phyloP scores from a whole-genome alignment of 1,140 invertebrate genomes.

The Colletes latitarsis region DNA sequence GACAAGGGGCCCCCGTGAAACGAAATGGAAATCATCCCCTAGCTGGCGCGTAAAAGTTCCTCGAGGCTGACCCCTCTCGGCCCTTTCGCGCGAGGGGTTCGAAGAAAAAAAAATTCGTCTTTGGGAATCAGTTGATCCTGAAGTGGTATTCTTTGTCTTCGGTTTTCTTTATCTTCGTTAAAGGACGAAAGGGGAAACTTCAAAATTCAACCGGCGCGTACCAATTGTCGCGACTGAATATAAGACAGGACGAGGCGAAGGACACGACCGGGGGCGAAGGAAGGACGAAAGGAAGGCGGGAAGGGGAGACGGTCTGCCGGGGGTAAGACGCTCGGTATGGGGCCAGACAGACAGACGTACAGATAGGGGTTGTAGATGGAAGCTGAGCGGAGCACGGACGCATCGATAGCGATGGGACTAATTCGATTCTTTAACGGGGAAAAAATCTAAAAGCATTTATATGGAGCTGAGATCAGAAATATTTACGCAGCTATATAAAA shows the following conservation, averaged over 20 bases:
- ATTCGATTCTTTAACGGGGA: background rate
- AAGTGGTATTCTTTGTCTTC: slow-evolving; percentile 4
- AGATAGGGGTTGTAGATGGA: slow-evolving; percentile 3
- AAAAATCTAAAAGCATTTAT: background rate
- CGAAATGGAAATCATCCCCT: slow-evolving; percentile 42
- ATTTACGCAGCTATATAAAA: no score
- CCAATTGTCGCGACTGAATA: slow-evolving; percentile 27
- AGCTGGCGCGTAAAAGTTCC: slow-evolving; percentile 24
- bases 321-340: slow-evolving; percentile 42
- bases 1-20: background rate
- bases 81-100: background rate
- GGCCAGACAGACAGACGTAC: slow-evolving; percentile 47
- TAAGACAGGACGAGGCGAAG: background rate
- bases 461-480: no score
- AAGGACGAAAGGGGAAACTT: background rate
- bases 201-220: slow-evolving; percentile 22
- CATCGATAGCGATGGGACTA: slow-evolving; percentile 1
- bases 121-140: slow-evolving; percentile 5
- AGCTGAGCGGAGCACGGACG: background rate
- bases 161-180: slow-evolving; percentile 35
- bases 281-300: background rate
- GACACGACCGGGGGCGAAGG: background rate
- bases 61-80: background rate
- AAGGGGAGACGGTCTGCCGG: background rate
- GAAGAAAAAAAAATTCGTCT: slow-evolving; percentile 1